Base-by-base conservation (phyloP, 2,888 invertebrate species). In the Brenthis daphne region DNA sequence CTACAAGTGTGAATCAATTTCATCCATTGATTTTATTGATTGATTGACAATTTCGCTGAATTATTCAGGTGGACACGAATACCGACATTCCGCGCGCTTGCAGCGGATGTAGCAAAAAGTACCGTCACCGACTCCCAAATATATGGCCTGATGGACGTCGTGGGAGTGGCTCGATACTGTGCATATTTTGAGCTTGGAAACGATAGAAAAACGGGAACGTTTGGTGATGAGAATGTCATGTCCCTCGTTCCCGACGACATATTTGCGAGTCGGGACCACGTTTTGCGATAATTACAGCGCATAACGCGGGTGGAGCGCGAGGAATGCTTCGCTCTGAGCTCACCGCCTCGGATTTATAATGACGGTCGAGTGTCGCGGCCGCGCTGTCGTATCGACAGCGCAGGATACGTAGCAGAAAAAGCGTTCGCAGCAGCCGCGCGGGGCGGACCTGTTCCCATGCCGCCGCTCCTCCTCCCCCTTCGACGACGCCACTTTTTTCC, bases 181-280 rank as follows among this genome's bases (percentile, higher is more conserved):
- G 82, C 85, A 82, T 84, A 85, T 85, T 84, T 87, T 77, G 84
- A 77, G 78, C 79, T 78, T 77, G 79, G 81, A 82, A 83, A 82
- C 79, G 78, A 71, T 82, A 79, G 82, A 86, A 90, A 92, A 91
- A 91, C 85, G 78, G 71, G 75, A 85, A 78, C 87, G 84, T 87
- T 91, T 83, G 89, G 92, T 92, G 92, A 92, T 92, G 92, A 92
- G 92, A 92, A 92, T 90, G 92, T 92, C 92, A 92, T 92, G 92
- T 92, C 89, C 84, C 79, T 85, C 87, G 90, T 89, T 90, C 86
- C 85, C 90, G 83, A 91, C 91, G 92, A 91, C 91, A 92, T 92
- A 92, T 91, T 89, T 92, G 89, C 88, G 90, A 89, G 89, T 87
- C 85, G 87, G 83, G 86, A 84, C 85, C 82, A 85, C 89, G 90